Percentiles rank a stretch among this genome's conserved stretches.
phyloP scores from a whole-genome alignment of 2,797 vertebrate genomes.

The Hippoglossus hippoglossus region DNA sequence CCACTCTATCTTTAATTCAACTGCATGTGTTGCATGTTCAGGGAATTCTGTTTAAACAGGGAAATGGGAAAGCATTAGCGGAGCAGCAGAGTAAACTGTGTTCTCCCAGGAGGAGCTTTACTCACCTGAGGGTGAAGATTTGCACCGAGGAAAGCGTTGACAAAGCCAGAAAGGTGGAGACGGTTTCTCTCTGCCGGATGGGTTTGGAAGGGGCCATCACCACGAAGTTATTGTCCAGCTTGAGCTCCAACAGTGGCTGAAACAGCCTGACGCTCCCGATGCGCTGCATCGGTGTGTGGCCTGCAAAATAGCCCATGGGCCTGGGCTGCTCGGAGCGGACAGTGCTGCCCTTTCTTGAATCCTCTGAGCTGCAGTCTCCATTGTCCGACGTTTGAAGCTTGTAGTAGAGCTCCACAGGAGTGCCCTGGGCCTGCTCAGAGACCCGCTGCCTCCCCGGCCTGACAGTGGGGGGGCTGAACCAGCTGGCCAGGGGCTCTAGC shows the following conservation, averaged over 20 bases:
- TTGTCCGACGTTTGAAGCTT: conserved; percentile 81
- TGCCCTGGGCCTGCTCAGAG: conserved; percentile 83
- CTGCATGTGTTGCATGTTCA: background rate
- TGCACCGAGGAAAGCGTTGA: conserved; percentile 89
- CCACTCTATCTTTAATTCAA: background rate
- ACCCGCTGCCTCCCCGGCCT: conserved; percentile 85
- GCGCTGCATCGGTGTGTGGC: conserved; percentile 86
- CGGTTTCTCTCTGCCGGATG: conserved; percentile 89
- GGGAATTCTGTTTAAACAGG: conserved; percentile 1
- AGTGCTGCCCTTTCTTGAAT: conserved; percentile 84
- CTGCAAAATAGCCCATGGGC: conserved; percentile 80
- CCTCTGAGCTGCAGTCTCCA: conserved; percentile 84
- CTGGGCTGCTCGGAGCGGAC: conserved; percentile 85
- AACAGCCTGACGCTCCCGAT: conserved; percentile 90
- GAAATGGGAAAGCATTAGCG: conserved; percentile 1
- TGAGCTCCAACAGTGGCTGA: conserved; percentile 87
- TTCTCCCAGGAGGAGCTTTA: conserved; percentile 19
- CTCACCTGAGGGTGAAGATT: conserved; percentile 93
- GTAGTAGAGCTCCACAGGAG: conserved; percentile 89
- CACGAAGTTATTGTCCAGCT: conserved; percentile 89
- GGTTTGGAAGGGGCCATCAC: conserved; percentile 92
- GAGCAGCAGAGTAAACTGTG: conserved; percentile 12
- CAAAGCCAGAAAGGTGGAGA: conserved; percentile 88
- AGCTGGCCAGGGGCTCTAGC: conserved; percentile 86
- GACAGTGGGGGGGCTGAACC: conserved; percentile 87